These are phyloP conservation scores for Chrysogorgia sp. DNA, from an alignment of 92 coral and sea anemone species.

Conservation along the genomic window DNA sequence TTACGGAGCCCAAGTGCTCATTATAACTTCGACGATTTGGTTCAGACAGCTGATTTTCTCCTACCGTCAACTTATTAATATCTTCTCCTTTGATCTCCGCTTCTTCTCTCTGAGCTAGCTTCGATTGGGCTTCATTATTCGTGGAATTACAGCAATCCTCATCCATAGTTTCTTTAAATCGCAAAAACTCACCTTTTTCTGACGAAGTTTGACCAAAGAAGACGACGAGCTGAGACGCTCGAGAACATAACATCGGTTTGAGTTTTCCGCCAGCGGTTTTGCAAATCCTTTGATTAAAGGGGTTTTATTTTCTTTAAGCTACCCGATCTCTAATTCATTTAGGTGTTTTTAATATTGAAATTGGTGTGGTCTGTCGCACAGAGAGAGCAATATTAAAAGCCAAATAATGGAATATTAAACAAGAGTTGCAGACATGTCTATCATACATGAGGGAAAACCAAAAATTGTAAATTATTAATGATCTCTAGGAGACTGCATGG, in stretches of 20 bases:
- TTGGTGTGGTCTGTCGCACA: slow-evolving; percentile 24
- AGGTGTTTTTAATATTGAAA: slow-evolving; percentile 39
- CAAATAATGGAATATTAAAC: slow-evolving; percentile 15
- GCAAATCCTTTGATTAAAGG: slow-evolving; percentile 19
- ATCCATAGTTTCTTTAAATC: neutral
- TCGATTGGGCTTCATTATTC: slow-evolving; percentile 5
- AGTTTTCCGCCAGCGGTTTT: neutral
- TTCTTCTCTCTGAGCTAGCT: neutral
- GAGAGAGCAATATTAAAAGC: slow-evolving; percentile 33
- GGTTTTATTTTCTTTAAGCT: slow-evolving; percentile 19
- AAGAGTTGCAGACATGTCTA: neutral
- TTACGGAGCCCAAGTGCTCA: slow-evolving; percentile 29
- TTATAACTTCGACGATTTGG: slow-evolving; percentile 33
- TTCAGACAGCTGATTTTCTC: neutral
- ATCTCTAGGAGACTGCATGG: neutral
- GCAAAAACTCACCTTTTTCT: neutral
- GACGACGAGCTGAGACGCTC: neutral
- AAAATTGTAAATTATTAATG: slow-evolving; percentile 23
- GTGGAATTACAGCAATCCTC: neutral
- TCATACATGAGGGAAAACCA: slow-evolving; percentile 4
- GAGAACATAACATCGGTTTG: neutral
- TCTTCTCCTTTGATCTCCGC: neutral
- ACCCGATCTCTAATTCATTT: slow-evolving; percentile 30
- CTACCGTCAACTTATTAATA: slow-evolving; percentile 6
- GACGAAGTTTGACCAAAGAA: neutral